Base-by-base conservation (phyloP, 53 echinoderm and acorn worm genomes). In the Pentamera pediparva region DNA sequence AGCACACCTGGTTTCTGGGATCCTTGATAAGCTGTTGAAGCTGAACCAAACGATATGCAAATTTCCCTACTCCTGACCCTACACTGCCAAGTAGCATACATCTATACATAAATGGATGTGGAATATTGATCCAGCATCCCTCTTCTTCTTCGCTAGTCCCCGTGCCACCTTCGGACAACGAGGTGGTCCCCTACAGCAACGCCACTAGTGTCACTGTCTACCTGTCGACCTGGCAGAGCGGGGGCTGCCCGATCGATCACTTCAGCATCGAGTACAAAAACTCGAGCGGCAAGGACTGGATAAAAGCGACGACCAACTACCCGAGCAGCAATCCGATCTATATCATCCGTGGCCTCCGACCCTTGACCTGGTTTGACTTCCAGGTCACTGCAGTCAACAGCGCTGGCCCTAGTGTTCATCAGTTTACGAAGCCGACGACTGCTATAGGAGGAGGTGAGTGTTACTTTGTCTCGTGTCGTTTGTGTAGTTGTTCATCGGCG, bases 361-460 rank as follows among this genome's bases (percentile, higher is more conserved):
- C 98, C 34, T 69, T 83, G 65, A 86, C 91, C 30, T 88, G 86
- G 83, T 92, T 92, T 41, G 83, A 78, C 56, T 86, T 98, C 34
- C 85, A 83, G 25, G 98, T 98, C 32, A 98, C 92, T 30, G 91
- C 98, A n/a, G 88, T 88, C 11, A 98, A 98, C 32, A 86, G 83
- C 4, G 98, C 98, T 26, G 98, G 98, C 17, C 91, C 92, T 0
- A 98, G 84, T 41, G 83, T 83, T 38, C 84, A 91, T 35, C 79
- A 87, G 54, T 83, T 86, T 56, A 60, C 78, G 7, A 62, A 86
- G n/a, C 75, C 98, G 1, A 92, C 98, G 4, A 83, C 70, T 9
- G 86, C 91, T 22, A 91, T 78, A 38, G 89, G 79, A 54, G 98
- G 98, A 25, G 85, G 98, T 95, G 82, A 48, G 89, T 56, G 45